phyloP scores from a whole-genome alignment of 2,888 invertebrate genomes.

The Idaea aversata region DNA sequence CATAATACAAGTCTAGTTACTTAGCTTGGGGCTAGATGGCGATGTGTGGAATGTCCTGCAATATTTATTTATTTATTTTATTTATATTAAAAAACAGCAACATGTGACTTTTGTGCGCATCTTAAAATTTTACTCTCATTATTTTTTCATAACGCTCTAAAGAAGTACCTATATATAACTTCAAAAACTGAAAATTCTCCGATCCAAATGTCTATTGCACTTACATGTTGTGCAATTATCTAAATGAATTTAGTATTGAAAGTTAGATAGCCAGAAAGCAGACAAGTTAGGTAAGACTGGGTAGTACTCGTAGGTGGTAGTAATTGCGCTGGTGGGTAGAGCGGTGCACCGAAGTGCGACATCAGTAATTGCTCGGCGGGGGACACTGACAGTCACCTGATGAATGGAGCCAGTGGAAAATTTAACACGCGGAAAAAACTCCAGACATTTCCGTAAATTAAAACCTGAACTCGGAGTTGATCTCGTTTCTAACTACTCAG shows the following conservation, averaged over 20 bases:
- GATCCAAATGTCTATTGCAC: not conserved
- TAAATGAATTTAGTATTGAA: not conserved
- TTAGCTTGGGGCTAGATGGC: too few species aligned
- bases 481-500: constrained; percentile 44
- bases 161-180: too few species aligned
- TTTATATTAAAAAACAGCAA: too few species aligned
- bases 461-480: constrained; percentile 53
- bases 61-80: too few species aligned
- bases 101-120: too few species aligned
- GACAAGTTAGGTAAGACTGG: not conserved
- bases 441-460: constrained; percentile 65
- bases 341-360: constrained; percentile 64
- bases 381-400: constrained; percentile 67
- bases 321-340: constrained; percentile 61
- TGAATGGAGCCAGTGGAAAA: constrained; percentile 67
- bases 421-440: constrained; percentile 59
- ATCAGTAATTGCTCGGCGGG: constrained; percentile 72
- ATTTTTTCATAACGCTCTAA: too few species aligned
- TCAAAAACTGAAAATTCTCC: too few species aligned
- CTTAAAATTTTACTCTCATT: too few species aligned
- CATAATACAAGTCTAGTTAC: too few species aligned
- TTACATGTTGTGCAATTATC: not conserved
- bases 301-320: constrained; percentile 43
- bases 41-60: too few species aligned
- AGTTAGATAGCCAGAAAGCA: not conserved